Evolutionary conservation across 2,888 invertebrate species (phyloP).

Genomic region (Scaptomyza cyrtandrae): DNA sequence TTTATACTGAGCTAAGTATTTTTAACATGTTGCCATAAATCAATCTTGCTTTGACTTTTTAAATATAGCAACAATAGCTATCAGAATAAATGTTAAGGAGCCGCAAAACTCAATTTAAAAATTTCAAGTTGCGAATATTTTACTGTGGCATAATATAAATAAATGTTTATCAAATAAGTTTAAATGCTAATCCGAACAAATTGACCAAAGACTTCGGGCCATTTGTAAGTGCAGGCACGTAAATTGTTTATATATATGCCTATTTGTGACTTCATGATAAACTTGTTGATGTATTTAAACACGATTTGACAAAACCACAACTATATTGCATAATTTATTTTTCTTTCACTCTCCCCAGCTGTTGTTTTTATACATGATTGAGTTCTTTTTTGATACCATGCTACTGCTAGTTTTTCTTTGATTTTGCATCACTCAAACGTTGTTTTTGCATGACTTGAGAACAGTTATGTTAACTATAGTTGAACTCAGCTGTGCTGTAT

Average conservation of each 20-base stretch:
- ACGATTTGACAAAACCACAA: slow-evolving; percentile 18
- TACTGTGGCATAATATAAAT: neutral
- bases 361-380: slow-evolving; percentile 49
- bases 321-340: slow-evolving; percentile 14
- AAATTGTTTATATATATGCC: slow-evolving; percentile 5
- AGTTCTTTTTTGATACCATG: slow-evolving; percentile 39
- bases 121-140: slow-evolving; percentile 7
- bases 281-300: slow-evolving; percentile 28
- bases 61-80: neutral
- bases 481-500: neutral
- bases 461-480: neutral
- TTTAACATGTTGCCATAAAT: slow-evolving; percentile 10
- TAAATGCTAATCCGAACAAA: slow-evolving; percentile 19
- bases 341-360: slow-evolving; percentile 7
- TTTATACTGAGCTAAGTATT: neutral
- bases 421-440: slow-evolving; percentile 25
- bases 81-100: neutral
- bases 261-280: slow-evolving; percentile 8
- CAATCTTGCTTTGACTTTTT: slow-evolving; percentile 12
- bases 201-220: neutral
- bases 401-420: slow-evolving; percentile 20
- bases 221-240: slow-evolving; percentile 5
- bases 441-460: neutral
- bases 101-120: neutral
- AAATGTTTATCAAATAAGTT: slow-evolving; percentile 15